Evolutionary conservation across 2,113 vertebrate genomes (phyloP).

Genomic region (Rhinogobius similis): DNA sequence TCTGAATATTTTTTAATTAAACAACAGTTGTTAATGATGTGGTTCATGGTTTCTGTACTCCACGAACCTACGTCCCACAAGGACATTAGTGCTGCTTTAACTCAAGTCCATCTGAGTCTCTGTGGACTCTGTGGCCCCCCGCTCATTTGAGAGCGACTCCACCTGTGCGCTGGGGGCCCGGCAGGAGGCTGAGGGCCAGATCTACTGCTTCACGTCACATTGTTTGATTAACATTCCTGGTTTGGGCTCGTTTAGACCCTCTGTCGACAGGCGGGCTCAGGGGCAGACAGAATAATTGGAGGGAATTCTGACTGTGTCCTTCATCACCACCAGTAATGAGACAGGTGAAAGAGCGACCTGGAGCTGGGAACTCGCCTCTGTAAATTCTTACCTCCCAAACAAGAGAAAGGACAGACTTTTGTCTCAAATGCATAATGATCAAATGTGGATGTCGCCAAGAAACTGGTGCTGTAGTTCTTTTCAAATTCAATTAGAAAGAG

Average conservation of each 20-base stretch:
- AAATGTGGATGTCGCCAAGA: slow-evolving; percentile 34
- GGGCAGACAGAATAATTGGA: slow-evolving; percentile 74
- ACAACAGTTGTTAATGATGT: too few relatives aligned
- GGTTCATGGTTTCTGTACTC: too few relatives aligned
- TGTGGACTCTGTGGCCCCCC: neutral
- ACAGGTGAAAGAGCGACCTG: slow-evolving; percentile 71
- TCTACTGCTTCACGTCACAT: slow-evolving; percentile 63
- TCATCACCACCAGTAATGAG: slow-evolving; percentile 82
- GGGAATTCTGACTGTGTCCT: slow-evolving; percentile 79
- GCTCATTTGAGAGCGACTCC: slow-evolving; percentile 64
- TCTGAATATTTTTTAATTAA: too few relatives aligned
- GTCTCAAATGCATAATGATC: neutral
- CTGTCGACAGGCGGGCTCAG: slow-evolving; percentile 83
- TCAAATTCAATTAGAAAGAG: slow-evolving; percentile 72
- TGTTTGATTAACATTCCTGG: slow-evolving; percentile 78
- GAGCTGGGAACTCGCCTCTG: slow-evolving; percentile 62
- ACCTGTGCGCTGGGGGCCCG: slow-evolving; percentile 56
- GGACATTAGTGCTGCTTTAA: neutral
- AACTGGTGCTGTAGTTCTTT: slow-evolving; percentile 60
- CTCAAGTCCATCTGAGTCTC: neutral
- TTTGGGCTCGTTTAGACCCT: slow-evolving; percentile 68
- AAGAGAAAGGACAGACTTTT: slow-evolving; percentile 9
- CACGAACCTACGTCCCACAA: neutral
- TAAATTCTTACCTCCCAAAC: slow-evolving; percentile 57
- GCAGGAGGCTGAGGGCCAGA: slow-evolving; percentile 60